phyloP scores from a whole-genome alignment of 2,888 invertebrate species.

The Dolichomitus sp. region DNA sequence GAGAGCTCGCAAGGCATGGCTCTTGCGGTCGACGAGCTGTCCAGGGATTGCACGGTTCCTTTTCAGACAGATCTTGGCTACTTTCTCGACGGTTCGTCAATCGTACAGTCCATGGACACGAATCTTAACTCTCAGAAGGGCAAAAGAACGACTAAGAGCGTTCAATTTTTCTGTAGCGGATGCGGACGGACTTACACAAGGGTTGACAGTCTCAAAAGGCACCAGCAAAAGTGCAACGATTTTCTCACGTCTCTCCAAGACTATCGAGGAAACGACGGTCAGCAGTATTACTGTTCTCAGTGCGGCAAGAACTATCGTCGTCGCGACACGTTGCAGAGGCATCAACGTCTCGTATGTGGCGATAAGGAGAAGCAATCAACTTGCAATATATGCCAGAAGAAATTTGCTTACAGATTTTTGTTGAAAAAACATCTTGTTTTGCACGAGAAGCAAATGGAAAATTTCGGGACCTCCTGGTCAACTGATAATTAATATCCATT shows the following conservation, averaged over 20 bases:
- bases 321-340: slow-evolving; percentile 81
- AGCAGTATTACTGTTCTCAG: slow-evolving; percentile 76
- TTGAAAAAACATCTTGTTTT: slow-evolving; percentile 62
- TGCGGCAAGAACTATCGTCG: slow-evolving; percentile 84
- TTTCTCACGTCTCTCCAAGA: slow-evolving; percentile 57
- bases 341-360: slow-evolving; percentile 83
- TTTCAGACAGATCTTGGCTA: slow-evolving; percentile 64
- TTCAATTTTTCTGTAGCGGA: slow-evolving; percentile 79
- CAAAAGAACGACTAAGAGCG: slow-evolving; percentile 42
- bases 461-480: slow-evolving; percentile 28
- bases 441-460: slow-evolving; percentile 50
- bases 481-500: slow-evolving; percentile 25
- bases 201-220: slow-evolving; percentile 82
- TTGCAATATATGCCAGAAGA: slow-evolving; percentile 66
- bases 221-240: slow-evolving; percentile 74
- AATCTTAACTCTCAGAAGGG: slow-evolving; percentile 25
- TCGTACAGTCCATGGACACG: slow-evolving; percentile 70
- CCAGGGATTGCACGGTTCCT: slow-evolving; percentile 53
- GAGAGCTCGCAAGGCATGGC: slow-evolving; percentile 64
- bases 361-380: slow-evolving; percentile 65
- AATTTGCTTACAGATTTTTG: slow-evolving; percentile 65
- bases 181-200: slow-evolving; percentile 84
- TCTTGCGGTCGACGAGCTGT: slow-evolving; percentile 55
- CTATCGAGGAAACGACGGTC: slow-evolving; percentile 51
- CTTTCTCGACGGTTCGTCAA: slow-evolving; percentile 64